Base-by-base conservation (phyloP, 2,888 invertebrate genomes). In the Nezara viridula region DNA sequence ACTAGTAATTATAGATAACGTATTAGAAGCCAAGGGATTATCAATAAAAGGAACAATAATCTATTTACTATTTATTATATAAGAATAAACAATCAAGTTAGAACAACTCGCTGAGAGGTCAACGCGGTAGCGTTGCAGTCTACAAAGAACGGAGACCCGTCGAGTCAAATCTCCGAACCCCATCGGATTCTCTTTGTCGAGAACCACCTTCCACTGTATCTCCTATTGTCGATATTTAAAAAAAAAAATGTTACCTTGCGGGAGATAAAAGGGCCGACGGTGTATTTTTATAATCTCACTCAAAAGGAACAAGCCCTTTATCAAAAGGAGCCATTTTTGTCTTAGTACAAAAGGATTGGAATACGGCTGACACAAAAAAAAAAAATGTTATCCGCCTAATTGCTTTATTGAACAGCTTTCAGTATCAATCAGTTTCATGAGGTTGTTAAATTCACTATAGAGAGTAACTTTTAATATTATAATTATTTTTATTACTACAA, bases 261-360 rank as follows among this genome's bases (percentile, higher is more conserved):
- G 14, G n/a, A n/a, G n/a, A 81, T 81, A n/a, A 81, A 81, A 81
- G 81, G 47, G 81, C 44, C 81, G 81, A 81, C 44, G 40, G 3
- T 0, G 81, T 81, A 44, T 44, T 44, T 81, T 81, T 81, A 81
- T 81, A 81, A 47, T 81, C 40, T 81, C n/a, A 14, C 44, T 81
- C 44, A 81, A 81, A 81, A 44, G 81, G n/a, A 77, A 2, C 37
- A 19, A 19, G 32, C 37, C 37, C 66, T 73, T 73, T 73, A 73
- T 19, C 37, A 3, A 7, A n/a, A 44, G 44, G 6, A 40, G n/a
- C 44, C 81, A 40, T 40, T 81, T 40, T 81, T 81, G n/a, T 81
- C 44, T 21, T 24, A n/a, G 2, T n/a, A 81, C 81, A 47, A 81
- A 24, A n/a, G 81, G 44, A 24, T 77, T 5, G 21, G 40, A 77